Conservation (phyloP, 2,797 vertebrate species). For the Chrysocyon brachyurus region DNA sequence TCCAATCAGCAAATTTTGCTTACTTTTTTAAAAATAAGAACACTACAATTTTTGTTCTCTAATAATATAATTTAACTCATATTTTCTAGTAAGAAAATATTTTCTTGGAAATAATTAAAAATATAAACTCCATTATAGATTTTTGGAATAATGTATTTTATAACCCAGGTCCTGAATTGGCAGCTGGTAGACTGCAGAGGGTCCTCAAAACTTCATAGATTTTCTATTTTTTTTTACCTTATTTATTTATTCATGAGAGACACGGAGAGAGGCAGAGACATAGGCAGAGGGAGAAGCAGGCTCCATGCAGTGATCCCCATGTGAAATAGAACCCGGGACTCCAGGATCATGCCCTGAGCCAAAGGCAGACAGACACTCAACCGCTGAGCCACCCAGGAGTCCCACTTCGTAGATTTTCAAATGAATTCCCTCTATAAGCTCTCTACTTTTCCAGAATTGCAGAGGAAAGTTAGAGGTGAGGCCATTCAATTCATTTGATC, state of each 20-base stretch:
- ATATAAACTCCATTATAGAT: not conserved
- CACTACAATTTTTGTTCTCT: conserved; percentile 22
- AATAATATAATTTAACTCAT: not conserved
- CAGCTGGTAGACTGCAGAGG: not conserved
- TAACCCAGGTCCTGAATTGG: not conserved
- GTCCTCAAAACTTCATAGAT: not conserved
- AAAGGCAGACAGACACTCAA: too few relatives aligned
- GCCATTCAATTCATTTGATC: not conserved
- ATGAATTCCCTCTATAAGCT: not conserved
- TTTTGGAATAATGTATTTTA: conserved; percentile 44
- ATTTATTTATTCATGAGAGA: too few relatives aligned
- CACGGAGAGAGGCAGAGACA: too few relatives aligned
- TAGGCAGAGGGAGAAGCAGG: too few relatives aligned
- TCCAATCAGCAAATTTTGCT: conserved; percentile 13
- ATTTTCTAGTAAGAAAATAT: conserved; percentile 7
- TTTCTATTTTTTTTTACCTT: not conserved
- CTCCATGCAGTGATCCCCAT: too few relatives aligned
- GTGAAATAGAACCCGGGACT: too few relatives aligned
- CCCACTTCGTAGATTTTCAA: not conserved
- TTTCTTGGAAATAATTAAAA: conserved; percentile 37
- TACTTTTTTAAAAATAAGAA: not conserved
- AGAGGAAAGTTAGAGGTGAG: not conserved
- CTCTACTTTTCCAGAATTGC: not conserved
- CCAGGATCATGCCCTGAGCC: too few relatives aligned
- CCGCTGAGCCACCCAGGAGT: too few relatives aligned